phyloP scores from a whole-genome alignment of 1,140 invertebrate species.

The Atta texana region DNA sequence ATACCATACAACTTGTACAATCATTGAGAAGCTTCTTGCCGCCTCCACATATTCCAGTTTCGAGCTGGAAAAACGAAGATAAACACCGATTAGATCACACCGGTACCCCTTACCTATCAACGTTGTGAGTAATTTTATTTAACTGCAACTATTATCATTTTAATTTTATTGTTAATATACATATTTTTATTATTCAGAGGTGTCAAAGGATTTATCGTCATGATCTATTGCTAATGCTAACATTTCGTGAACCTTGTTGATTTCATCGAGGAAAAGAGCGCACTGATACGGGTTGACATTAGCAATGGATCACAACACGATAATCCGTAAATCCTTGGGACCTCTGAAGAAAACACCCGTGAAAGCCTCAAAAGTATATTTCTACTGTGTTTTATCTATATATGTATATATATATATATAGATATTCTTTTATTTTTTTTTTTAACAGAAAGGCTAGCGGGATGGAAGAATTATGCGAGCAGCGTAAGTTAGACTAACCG shows the following conservation, averaged over 20 bases:
- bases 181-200: no score
- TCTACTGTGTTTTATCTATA: background rate
- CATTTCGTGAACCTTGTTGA: no score
- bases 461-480: constrained; percentile 81
- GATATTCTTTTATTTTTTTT: constrained; percentile 23
- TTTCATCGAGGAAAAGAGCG: no score
- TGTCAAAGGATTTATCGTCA: no score
- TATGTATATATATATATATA: no score
- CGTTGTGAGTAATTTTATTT: constrained; percentile 79
- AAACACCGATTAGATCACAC: constrained; percentile 89
- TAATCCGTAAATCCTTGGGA: no score
- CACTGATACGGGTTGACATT: no score
- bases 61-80: constrained; percentile 95
- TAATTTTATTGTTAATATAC: background rate
- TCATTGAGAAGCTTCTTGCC: constrained; percentile 93
- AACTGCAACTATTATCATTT: background rate
- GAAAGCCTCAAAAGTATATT: background rate
- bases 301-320: no score
- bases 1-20: constrained; percentile 94
- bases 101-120: constrained; percentile 80
- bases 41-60: constrained; percentile 94
- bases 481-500: constrained; percentile 81
- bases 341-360: no score
- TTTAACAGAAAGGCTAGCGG: constrained; percentile 78
- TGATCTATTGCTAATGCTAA: no score